Evolutionary conservation across 30 jellyfish, hydroid and myxozoan species (phyloP).

Genomic region (Sanderia malayensis): DNA sequence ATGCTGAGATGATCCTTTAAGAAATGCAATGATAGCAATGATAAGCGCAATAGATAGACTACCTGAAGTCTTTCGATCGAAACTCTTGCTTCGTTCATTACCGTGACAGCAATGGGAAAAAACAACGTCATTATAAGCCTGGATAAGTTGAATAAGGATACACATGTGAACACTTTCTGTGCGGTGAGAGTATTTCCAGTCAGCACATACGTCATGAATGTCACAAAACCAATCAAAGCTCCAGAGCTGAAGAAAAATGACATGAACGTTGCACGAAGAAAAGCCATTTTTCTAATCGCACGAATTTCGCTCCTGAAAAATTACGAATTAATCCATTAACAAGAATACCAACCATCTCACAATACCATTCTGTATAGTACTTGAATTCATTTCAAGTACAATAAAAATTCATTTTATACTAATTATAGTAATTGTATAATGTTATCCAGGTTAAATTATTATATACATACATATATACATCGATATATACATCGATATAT

Average conservation of each 20-base stretch:
- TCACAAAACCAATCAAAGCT: constrained; percentile 66
- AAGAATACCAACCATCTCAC: no score
- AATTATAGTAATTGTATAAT: no score
- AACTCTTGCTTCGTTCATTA: constrained; percentile 72
- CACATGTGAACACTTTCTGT: constrained; percentile 68
- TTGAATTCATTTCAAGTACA: no score
- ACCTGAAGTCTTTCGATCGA: constrained; percentile 79
- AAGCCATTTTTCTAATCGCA: constrained; percentile 52
- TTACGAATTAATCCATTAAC: neutral
- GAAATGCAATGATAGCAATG: no score
- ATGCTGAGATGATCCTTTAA: no score
- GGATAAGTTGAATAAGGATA: constrained; percentile 65
- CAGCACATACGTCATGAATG: constrained; percentile 78
- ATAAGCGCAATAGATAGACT: no score
- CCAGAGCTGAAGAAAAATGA: constrained; percentile 89
- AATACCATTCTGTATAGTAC: no score
- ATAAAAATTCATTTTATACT: no score
- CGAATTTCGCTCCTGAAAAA: constrained; percentile 65
- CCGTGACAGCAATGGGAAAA: constrained; percentile 75
- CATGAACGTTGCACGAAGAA: constrained; percentile 75
- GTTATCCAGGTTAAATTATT: no score
- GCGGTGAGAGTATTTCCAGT: constrained; percentile 73
- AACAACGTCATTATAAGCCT: constrained; percentile 63
- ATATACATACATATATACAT: no score
- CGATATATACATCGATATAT: no score